These are phyloP conservation scores for Etheostoma perlongum DNA, from an alignment of 2,797 vertebrate species.

Conservation along the genomic window DNA sequence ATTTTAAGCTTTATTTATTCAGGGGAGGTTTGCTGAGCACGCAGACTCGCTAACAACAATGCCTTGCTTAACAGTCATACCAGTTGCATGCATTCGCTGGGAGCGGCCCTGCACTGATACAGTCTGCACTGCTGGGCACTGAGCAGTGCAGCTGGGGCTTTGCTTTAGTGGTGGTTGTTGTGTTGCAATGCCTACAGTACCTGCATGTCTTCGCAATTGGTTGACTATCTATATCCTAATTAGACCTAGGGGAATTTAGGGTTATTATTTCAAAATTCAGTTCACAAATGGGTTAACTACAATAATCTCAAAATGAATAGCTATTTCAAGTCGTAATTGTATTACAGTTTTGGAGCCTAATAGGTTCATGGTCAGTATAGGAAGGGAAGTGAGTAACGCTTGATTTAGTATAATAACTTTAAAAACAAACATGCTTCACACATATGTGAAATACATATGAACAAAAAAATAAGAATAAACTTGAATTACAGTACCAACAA, in stretches of 20 bases:
- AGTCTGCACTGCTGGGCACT: slow-evolving; percentile 17
- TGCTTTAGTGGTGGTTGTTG: slow-evolving; percentile 6
- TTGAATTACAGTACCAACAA: too few relatives aligned
- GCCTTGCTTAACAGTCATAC: slow-evolving; percentile 65
- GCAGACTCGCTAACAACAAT: slow-evolving; percentile 58
- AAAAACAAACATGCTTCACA: too few relatives aligned
- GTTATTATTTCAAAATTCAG: neutral
- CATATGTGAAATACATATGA: too few relatives aligned
- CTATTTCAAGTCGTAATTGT: neutral
- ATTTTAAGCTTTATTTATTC: slow-evolving; percentile 76
- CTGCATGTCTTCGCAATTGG: neutral
- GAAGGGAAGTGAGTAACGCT: too few relatives aligned
- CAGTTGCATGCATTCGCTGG: slow-evolving; percentile 34
- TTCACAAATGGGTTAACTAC: neutral
- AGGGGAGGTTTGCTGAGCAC: slow-evolving; percentile 67
- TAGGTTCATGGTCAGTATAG: too few relatives aligned
- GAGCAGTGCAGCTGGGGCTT: slow-evolving; percentile 14
- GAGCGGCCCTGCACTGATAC: slow-evolving; percentile 37
- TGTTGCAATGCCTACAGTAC: slow-evolving; percentile 1
- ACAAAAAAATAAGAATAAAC: too few relatives aligned
- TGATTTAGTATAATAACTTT: too few relatives aligned
- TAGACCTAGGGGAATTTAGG: neutral
- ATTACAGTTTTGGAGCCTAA: neutral
- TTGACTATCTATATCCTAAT: slow-evolving; percentile 10
- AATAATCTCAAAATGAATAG: neutral